These are phyloP conservation scores for Salmo trutta DNA, from an alignment of 2,797 vertebrate species.

Conservation along the genomic window DNA sequence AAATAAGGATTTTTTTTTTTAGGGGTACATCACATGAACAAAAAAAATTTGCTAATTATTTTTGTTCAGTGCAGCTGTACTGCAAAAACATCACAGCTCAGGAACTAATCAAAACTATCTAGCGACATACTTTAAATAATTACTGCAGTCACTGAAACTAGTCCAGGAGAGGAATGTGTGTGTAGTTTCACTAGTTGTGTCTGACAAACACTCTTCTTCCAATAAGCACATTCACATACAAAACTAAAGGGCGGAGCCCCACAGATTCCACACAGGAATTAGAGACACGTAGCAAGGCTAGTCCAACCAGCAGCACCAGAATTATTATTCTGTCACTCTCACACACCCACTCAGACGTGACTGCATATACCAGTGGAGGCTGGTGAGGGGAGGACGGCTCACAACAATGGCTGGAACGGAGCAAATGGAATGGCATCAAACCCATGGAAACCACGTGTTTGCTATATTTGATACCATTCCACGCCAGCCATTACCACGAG, in stretches of 20 bases:
- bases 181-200: background rate
- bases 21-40: too few species aligned
- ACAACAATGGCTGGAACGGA: too few species aligned
- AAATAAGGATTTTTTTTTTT: background rate
- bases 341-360: background rate
- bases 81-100: background rate
- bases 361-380: too few species aligned
- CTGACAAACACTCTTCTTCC: background rate
- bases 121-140: background rate
- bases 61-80: too few species aligned
- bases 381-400: too few species aligned
- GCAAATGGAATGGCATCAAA: too few species aligned
- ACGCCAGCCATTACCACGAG: too few species aligned
- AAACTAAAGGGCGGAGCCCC: background rate
- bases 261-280: slow-evolving; percentile 10
- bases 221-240: background rate
- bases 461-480: too few species aligned
- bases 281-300: slow-evolving; percentile 45
- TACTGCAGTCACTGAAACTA: background rate
- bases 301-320: slow-evolving; percentile 45
- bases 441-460: too few species aligned
- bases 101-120: background rate
- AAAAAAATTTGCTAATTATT: background rate
- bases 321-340: background rate
- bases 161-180: background rate